A percentile compares a stretch with the other conserved stretches of the same genome.
These are phyloP conservation scores for Lampris incognitus DNA, from an alignment of 2,113 vertebrate genomes.

Conservation along the genomic window DNA sequence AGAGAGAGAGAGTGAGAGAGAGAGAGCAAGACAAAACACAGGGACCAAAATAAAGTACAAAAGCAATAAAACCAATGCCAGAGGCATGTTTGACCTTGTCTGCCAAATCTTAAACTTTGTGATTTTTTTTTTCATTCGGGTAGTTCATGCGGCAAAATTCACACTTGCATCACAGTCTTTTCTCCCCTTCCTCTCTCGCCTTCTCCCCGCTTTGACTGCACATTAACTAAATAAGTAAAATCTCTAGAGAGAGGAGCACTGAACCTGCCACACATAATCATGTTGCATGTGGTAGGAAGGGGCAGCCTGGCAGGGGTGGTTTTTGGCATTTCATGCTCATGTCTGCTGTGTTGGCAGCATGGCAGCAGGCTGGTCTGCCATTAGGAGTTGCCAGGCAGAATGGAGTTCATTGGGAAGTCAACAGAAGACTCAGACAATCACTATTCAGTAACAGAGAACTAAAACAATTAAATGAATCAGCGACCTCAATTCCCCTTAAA, in stretches of 20 bases:
- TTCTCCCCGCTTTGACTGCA: background rate
- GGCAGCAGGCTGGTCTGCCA: background rate
- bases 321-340: slow-evolving; percentile 18
- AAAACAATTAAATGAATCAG: too few species aligned
- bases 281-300: slow-evolving; percentile 11
- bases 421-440: background rate
- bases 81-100: slow-evolving; percentile 3
- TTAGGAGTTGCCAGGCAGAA: background rate
- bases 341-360: slow-evolving; percentile 33
- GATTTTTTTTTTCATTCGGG: slow-evolving; percentile 8
- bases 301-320: background rate
- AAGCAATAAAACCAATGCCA: background rate
- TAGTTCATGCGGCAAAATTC: slow-evolving; percentile 12
- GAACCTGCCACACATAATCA: slow-evolving; percentile 16
- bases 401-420: slow-evolving; percentile 5
- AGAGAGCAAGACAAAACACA: background rate
- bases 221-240: background rate
- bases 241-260: slow-evolving; percentile 2
- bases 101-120: background rate
- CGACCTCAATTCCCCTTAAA: too few species aligned
- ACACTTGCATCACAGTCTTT: background rate
- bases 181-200: background rate
- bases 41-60: background rate
- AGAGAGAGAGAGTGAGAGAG: background rate
- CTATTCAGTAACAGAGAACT: too few species aligned